These are phyloP conservation scores for Mycetomoellerius zeteki DNA, from an alignment of 1,140 invertebrate genomes.

Conservation along the genomic window DNA sequence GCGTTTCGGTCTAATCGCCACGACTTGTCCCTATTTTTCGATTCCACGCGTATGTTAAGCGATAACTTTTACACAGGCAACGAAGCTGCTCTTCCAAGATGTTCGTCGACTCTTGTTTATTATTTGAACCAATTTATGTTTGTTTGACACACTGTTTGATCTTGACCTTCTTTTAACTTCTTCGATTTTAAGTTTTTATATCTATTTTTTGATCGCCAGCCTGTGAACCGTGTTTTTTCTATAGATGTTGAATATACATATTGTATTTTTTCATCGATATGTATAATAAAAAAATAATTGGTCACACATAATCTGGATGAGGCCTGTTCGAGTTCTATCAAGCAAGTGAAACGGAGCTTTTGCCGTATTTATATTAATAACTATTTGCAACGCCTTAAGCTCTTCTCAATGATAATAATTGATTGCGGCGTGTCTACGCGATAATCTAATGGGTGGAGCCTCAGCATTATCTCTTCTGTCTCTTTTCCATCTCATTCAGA, in stretches of 20 bases:
- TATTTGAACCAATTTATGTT: neutral
- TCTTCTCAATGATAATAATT: neutral
- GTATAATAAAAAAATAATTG: neutral
- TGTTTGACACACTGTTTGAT: neutral
- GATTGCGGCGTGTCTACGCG: neutral
- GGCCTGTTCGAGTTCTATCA: neutral
- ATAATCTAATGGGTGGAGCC: neutral
- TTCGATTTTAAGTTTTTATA: neutral
- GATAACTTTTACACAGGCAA: neutral
- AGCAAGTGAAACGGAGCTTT: neutral
- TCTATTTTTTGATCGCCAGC: neutral
- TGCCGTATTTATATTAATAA: neutral
- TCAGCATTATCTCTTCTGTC: neutral
- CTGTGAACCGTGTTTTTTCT: neutral
- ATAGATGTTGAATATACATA: neutral
- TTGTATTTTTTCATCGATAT: neutral
- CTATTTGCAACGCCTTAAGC: neutral
- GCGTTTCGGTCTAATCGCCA: constrained; percentile 51
- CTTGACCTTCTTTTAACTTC: neutral
- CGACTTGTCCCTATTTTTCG: constrained; percentile 12
- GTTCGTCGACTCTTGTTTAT: neutral
- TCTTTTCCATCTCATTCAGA: neutral
- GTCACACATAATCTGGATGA: neutral
- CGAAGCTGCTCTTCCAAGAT: neutral
- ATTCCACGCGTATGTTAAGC: constrained; percentile 13